Evolutionary conservation across 2,113 vertebrate species (phyloP).

Genomic region (Mormyrus iriodes): DNA sequence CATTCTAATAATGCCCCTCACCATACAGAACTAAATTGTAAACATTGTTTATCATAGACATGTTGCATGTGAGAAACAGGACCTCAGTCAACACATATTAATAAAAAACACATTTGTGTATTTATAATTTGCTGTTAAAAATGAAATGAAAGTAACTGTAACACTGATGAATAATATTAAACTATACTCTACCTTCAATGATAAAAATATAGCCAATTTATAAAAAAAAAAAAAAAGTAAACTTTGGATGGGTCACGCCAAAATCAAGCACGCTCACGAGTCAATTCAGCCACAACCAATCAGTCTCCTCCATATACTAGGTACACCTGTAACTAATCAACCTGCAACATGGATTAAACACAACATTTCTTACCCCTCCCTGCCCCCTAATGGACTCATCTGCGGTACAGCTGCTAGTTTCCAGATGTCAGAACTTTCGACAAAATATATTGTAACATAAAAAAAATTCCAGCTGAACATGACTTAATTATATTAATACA

Average conservation of each 20-base stretch:
- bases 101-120: too few species aligned
- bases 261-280: too few species aligned
- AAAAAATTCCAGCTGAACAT: neutral
- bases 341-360: too few species aligned
- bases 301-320: neutral
- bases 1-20: neutral
- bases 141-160: neutral
- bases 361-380: too few species aligned
- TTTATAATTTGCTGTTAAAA: neutral
- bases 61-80: neutral
- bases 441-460: too few species aligned
- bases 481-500: neutral
- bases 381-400: too few species aligned
- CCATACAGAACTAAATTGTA: neutral
- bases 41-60: neutral
- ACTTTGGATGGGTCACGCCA: neutral
- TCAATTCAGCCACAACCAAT: neutral
- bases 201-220: neutral
- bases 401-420: too few species aligned
- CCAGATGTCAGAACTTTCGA: too few species aligned
- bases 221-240: neutral
- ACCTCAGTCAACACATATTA: neutral
- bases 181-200: neutral
- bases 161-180: neutral
- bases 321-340: neutral